These are phyloP conservation scores for Oreochromis tanganicae DNA, from an alignment of 2,113 vertebrate genomes.

Conservation along the genomic window DNA sequence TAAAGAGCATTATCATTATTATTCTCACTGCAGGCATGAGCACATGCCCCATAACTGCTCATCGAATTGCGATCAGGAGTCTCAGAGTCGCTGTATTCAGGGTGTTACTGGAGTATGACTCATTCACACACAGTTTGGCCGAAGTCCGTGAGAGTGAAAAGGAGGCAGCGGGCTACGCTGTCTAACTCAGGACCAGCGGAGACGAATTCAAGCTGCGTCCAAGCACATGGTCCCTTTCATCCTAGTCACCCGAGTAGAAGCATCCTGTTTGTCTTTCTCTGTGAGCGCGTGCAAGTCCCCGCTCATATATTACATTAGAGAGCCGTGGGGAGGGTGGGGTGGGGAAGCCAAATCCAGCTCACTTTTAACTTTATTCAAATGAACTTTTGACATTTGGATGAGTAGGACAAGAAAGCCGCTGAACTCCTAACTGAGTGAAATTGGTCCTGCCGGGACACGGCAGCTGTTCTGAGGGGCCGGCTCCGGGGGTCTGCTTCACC, in stretches of 20 bases:
- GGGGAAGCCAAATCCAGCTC: conserved; percentile 11
- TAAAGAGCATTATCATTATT: conserved; percentile 19
- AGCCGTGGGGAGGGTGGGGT: not conserved
- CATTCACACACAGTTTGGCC: not conserved
- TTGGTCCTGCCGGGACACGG: not conserved
- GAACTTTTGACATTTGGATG: conserved; percentile 40
- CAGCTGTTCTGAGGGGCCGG: conserved; percentile 43
- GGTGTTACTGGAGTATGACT: conserved; percentile 24
- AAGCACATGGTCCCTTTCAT: conserved; percentile 45
- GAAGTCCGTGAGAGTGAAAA: not conserved
- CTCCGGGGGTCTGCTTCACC: not conserved
- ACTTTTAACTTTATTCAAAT: conserved; percentile 58
- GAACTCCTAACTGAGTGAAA: conserved; percentile 17
- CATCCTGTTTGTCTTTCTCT: conserved; percentile 66
- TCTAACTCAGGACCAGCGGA: conserved; percentile 1
- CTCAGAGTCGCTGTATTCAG: conserved; percentile 12
- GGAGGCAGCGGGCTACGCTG: not conserved
- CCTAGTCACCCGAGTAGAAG: conserved; percentile 43
- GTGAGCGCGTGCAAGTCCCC: conserved; percentile 1
- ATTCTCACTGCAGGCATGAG: not conserved
- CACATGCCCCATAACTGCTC: not conserved
- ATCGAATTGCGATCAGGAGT: conserved; percentile 14
- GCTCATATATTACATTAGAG: conserved; percentile 42
- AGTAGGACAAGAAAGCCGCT: not conserved
- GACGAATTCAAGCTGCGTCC: conserved; percentile 36